Percentiles rank a stretch among this genome's conserved stretches.
phyloP scores from a whole-genome alignment of 1,140 invertebrate genomes.

The Sipha flava region DNA sequence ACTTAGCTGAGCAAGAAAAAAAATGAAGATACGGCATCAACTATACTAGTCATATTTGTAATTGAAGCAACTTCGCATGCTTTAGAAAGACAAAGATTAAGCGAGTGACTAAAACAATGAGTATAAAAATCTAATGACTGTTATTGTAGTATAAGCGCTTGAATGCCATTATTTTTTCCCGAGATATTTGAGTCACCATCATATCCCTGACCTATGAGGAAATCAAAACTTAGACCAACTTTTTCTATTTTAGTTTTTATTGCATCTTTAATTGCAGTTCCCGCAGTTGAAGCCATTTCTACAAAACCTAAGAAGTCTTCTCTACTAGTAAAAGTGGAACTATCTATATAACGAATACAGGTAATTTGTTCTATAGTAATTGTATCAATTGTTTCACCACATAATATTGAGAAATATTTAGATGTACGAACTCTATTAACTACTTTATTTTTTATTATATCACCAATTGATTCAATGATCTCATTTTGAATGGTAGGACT shows the following conservation, averaged over 20 bases:
- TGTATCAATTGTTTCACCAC: conserved; percentile 36
- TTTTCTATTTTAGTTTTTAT: conserved; percentile 35
- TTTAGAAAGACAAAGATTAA: neutral
- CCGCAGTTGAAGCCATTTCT: conserved; percentile 38
- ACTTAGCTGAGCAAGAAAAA: neutral
- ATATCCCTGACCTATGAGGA: conserved; percentile 39
- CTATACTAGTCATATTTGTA: neutral
- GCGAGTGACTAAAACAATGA: neutral
- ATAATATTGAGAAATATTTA: conserved; percentile 34
- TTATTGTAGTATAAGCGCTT: conserved; percentile 19
- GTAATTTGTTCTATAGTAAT: conserved; percentile 36
- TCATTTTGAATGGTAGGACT: conserved; percentile 37
- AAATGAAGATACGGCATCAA: neutral
- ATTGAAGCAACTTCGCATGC: neutral
- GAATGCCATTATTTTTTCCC: conserved; percentile 39
- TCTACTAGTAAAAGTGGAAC: neutral
- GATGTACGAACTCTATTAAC: conserved; percentile 32
- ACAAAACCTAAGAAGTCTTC: conserved; percentile 39
- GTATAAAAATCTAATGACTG: neutral
- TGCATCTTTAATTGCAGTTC: conserved; percentile 32
- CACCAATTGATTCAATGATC: conserved; percentile 33
- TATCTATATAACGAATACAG: conserved; percentile 35
- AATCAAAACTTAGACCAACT: conserved; percentile 37
- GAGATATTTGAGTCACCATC: conserved; percentile 39
- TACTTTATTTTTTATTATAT: conserved; percentile 31